Conservation (phyloP, 2,797 vertebrate species). For the Novumbra hubbsi region DNA sequence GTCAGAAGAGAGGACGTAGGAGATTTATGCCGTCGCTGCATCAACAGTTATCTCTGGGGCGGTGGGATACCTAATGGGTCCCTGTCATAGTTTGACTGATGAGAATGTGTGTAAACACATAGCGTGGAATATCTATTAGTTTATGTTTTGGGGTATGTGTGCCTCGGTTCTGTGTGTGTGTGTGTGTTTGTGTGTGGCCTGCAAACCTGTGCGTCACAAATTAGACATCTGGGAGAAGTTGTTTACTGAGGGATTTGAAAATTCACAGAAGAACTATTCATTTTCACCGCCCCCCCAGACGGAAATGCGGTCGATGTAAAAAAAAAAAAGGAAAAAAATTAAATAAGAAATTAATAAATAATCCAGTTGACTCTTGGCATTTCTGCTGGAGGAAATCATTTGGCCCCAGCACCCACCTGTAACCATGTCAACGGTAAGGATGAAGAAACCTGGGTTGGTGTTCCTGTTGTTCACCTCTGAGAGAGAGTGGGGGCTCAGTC, state of each 20-base stretch:
- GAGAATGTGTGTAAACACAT: slow-evolving; percentile 62
- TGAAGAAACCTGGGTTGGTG: slow-evolving; percentile 33
- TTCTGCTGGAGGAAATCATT: slow-evolving; percentile 26
- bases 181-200: slow-evolving; percentile 44
- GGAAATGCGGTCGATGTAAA: background rate
- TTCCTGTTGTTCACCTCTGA: slow-evolving; percentile 18
- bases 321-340: slow-evolving; percentile 1
- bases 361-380: slow-evolving; percentile 12
- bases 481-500: slow-evolving; percentile 40
- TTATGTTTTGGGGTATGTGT: slow-evolving; percentile 17
- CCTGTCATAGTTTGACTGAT: slow-evolving; percentile 71
- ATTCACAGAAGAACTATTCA: background rate
- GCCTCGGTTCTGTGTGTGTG: slow-evolving; percentile 18
- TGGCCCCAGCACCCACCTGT: slow-evolving; percentile 17
- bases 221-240: slow-evolving; percentile 57
- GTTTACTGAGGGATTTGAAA: slow-evolving; percentile 41
- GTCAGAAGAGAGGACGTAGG: slow-evolving; percentile 55
- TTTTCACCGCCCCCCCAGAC: background rate
- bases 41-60: slow-evolving; percentile 75
- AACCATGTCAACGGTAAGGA: slow-evolving; percentile 34
- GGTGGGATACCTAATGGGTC: slow-evolving; percentile 65
- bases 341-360: background rate
- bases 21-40: slow-evolving; percentile 47
- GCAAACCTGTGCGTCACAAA: slow-evolving; percentile 59
- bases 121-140: slow-evolving; percentile 69